Base-by-base conservation (phyloP, 2,797 vertebrate species). In the Syngnathus rostellatus region DNA sequence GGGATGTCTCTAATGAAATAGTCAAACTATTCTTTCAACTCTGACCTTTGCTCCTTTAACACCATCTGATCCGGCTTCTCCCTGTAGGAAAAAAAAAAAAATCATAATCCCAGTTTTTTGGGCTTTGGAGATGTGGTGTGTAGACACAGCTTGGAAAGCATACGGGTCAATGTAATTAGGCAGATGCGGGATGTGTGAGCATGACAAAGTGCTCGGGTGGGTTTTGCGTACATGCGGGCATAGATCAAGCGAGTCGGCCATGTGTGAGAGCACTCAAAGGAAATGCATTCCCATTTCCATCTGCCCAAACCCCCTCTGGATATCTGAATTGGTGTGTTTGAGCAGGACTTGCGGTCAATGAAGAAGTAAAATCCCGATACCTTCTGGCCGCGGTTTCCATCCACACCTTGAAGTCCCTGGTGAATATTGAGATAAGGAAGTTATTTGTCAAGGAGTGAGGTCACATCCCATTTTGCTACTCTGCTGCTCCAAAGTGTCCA, bases 371-470 rank as follows among this genome's bases (percentile, higher is more conserved):
- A 62, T 61, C 38, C 64, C 71, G 65, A n/a, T 85, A 91, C 90
- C 90, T 90, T 91, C 62, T 74, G 69, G 80, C 90, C 90, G 5
- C 66, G 3, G 55, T 77, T 82, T 75, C 90, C 90, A 59, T 85
- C 86, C 62, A 68, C 38, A 69, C 91, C 91, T 64, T 46, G 31
- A 66, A 31, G 67, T 5, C 91, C 91, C 91, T 91, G 78, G 69
- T 75, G 79, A 69, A 79, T 39, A 68, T 10, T 38, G 50, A 50
- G 53, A 39, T 57, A 25, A 17, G 72, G n/a, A 68, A 19, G 45
- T 17, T 73, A 67, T 72, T 74, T 64, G 71, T 79, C 51, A 45
- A 21, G 54, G 69, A 67, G 63, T 64, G 62, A 79, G 72, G n/a
- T 77, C 70, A 73, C 63, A 71, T 68, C 65, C 72, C 59, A 55